A percentile compares a stretch with the other conserved stretches of the same genome.
Evolutionary conservation across 1,140 invertebrate species (phyloP).

Genomic region (Drosophila paulistorum): DNA sequence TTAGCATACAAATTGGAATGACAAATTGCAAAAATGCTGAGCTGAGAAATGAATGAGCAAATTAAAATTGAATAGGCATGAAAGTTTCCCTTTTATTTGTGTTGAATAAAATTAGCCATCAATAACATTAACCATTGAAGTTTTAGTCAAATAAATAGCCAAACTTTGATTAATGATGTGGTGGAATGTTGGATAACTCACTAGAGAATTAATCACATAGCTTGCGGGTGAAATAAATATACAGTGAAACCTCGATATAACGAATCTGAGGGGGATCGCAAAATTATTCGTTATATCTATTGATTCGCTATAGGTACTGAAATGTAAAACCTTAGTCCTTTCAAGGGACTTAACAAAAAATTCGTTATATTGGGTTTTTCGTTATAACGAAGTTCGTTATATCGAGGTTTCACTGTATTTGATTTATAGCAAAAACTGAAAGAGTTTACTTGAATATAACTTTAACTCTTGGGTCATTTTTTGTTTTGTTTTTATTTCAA

Average conservation of each 20-base stretch:
- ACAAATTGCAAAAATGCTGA: background rate
- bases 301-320: too few relatives aligned
- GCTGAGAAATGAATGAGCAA: background rate
- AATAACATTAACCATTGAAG: slow-evolving; percentile 3
- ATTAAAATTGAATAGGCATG: background rate
- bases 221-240: background rate
- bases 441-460: background rate
- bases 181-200: slow-evolving; percentile 6
- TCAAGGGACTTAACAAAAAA: too few relatives aligned
- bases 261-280: too few relatives aligned
- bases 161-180: slow-evolving; percentile 21
- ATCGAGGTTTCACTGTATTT: too few relatives aligned
- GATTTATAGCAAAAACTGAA: background rate
- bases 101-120: background rate
- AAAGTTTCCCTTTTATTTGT: background rate
- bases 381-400: too few relatives aligned
- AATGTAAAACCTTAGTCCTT: too few relatives aligned
- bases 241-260: too few relatives aligned
- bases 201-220: slow-evolving; percentile 14
- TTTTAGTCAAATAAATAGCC: slow-evolving; percentile 13
- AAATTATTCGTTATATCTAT: too few relatives aligned
- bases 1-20: background rate
- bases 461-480: too few relatives aligned
- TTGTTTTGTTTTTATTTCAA: too few relatives aligned
- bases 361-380: too few relatives aligned